Base-by-base conservation (phyloP, 2,113 vertebrate species). In the Notothenia rossii region DNA sequence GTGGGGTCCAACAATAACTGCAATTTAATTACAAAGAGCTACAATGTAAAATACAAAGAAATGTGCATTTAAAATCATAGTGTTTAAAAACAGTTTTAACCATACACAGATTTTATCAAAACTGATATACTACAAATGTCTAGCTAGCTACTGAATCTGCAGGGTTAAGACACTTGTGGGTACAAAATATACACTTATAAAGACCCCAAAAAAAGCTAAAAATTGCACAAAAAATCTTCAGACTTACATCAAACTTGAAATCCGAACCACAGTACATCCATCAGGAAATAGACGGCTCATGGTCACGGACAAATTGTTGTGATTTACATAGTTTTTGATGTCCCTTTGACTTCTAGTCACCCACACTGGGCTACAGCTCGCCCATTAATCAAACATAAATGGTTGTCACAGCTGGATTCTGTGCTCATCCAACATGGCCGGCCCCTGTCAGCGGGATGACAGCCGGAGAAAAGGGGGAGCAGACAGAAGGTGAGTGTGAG, bases 321-420 rank as follows among this genome's bases (percentile, higher is more conserved):
- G 84, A 89, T 89, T 90, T 86, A 72, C 69, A 20, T 72, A 20
- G 65, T 74, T 71, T 70, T 25, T 82, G 56, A 84, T 69, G 66
- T 78, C 69, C 74, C 62, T 77, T 69, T 70, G 66, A 72, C 67
- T 82, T 70, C 68, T 59, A 64, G 59, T 67, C 2, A 3, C 55
- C 50, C 77, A 72, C 62, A 71, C 66, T 20, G 14, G 25, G 62
- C 33, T 61, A 43, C 29, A 49, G 58, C 77, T 71, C 54, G 15
- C 49, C 65, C 83, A 92, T 92, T 86, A 86, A 91, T 91, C 89
- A 86, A 55, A 73, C 70, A 70, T 78, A 77, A 90, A 85, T 76
- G 87, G 73, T 75, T 88, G 88, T 86, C 78, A 85, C 56, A 78
- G 63, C 51, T 75, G 58, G 56, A 72, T 63, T 71, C 71, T 29